Conservation (phyloP, 2,888 invertebrate species). For the Torymus texanus region DNA sequence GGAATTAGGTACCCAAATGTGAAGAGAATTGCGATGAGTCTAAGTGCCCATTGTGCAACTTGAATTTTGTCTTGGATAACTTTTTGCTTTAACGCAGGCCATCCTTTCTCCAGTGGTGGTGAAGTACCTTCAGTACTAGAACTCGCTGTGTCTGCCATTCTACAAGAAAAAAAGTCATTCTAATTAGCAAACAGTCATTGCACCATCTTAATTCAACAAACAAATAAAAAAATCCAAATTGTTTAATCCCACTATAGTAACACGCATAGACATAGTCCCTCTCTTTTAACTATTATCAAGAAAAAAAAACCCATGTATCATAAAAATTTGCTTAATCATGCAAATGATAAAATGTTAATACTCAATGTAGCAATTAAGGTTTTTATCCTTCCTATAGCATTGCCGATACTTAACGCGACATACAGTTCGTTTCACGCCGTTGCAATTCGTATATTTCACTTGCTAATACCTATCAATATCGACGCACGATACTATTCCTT, state of each 20-base stretch:
- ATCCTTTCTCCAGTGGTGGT: constrained; percentile 75
- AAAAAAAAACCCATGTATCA: constrained; percentile 3
- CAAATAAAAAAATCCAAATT: too few species aligned
- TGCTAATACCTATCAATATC: too few species aligned
- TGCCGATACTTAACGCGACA: not conserved
- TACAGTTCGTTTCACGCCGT: not conserved
- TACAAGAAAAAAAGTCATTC: constrained; percentile 1
- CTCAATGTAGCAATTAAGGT: constrained; percentile 8
- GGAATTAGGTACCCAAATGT: constrained; percentile 91
- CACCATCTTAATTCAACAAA: not conserved
- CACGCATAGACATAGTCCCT: too few species aligned
- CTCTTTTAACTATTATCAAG: too few species aligned
- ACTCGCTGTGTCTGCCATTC: constrained; percentile 67
- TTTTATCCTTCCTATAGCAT: constrained; percentile 2
- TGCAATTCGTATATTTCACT: too few species aligned
- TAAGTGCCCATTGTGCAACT: constrained; percentile 90
- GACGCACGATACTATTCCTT: too few species aligned
- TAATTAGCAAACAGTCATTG: constrained; percentile 6
- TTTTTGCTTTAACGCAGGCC: constrained; percentile 83
- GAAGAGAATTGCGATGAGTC: constrained; percentile 89
- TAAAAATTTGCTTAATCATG: constrained; percentile 47
- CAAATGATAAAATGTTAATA: constrained; percentile 10
- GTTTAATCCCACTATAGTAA: too few species aligned
- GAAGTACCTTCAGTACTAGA: constrained; percentile 59
- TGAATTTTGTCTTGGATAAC: constrained; percentile 90